Conservation (phyloP, 2,113 vertebrate species). For the Lichenostomus cassidix region DNA sequence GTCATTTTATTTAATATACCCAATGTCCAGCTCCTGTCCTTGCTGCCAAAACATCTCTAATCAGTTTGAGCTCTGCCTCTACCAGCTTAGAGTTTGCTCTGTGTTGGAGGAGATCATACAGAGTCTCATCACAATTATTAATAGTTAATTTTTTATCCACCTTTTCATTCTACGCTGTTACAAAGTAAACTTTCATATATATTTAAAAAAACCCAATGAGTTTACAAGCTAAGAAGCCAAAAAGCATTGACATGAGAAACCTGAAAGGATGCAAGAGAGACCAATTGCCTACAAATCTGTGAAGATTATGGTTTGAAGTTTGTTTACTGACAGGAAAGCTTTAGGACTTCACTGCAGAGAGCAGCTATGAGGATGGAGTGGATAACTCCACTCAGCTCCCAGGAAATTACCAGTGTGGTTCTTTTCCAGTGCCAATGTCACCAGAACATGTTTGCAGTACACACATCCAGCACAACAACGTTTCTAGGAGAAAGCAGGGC, state of each 20-base stretch:
- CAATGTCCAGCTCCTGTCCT: neutral
- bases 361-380: neutral
- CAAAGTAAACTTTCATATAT: neutral
- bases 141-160: neutral
- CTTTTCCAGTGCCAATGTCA: neutral
- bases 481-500: constrained; percentile 3
- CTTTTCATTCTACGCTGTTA: neutral
- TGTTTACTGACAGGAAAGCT: neutral
- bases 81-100: neutral
- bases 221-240: neutral
- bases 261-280: neutral
- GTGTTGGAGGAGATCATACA: neutral
- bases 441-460: neutral
- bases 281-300: neutral
- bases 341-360: neutral
- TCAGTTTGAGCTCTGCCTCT: neutral
- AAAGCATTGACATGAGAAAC: neutral
- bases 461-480: neutral
- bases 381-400: neutral
- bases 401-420: neutral
- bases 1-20: neutral
- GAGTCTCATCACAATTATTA: neutral
- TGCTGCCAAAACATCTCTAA: neutral
- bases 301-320: neutral
- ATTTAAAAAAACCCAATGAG: neutral